A percentile compares a stretch with the other conserved stretches of the same genome.
Conservation (phyloP, 2,113 vertebrate species). For the Phylloscopus trochiloides region DNA sequence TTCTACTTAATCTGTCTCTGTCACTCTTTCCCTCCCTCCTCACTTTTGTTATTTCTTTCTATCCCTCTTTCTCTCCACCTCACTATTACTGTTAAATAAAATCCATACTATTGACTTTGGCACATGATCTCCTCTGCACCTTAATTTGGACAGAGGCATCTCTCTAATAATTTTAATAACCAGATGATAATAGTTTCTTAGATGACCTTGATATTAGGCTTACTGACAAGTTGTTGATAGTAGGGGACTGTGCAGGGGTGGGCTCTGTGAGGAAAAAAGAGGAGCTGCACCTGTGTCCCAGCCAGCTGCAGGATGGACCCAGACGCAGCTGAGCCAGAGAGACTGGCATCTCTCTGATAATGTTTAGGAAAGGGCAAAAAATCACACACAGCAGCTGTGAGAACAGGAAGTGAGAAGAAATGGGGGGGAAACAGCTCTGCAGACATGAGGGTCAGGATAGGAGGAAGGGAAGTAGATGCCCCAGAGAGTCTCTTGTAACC, state of each 20-base stretch:
- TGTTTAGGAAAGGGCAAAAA: not conserved
- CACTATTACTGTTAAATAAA: not conserved
- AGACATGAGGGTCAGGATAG: not conserved
- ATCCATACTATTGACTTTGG: not conserved
- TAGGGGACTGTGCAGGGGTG: rapidly evolving
- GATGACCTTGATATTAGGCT: not conserved
- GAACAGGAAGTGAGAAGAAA: not conserved
- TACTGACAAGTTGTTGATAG: not conserved
- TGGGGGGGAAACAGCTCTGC: rapidly evolving
- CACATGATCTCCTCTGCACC: not conserved
- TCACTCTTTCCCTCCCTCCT: not conserved
- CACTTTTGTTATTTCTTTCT: not conserved
- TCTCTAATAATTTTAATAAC: not conserved
- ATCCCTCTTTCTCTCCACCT: not conserved
- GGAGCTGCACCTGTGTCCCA: not conserved
- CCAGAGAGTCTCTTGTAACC: not conserved
- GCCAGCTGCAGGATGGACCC: not conserved
- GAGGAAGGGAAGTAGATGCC: not conserved
- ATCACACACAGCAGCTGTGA: not conserved
- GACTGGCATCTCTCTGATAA: not conserved
- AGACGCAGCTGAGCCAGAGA: not conserved
- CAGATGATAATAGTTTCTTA: not conserved
- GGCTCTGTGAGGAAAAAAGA: not conserved
- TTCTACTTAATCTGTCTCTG: not conserved
- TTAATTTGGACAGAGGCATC: not conserved